A percentile compares a stretch with the other conserved stretches of the same genome.
These are phyloP conservation scores for Hanleya hanleyi DNA, from an alignment of 2,888 invertebrate species.

Conservation along the genomic window DNA sequence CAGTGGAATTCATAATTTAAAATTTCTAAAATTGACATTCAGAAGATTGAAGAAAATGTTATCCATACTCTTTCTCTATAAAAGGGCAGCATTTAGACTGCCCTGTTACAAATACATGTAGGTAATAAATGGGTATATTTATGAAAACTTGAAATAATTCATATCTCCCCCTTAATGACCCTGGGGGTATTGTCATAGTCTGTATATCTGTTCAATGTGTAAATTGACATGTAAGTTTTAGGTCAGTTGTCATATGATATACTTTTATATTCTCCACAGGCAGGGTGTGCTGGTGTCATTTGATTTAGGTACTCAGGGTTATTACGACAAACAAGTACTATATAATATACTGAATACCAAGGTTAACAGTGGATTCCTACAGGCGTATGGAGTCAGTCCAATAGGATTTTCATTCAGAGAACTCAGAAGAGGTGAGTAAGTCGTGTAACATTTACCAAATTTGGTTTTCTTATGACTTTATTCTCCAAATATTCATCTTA, in stretches of 20 bases:
- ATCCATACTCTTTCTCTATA: too few relatives aligned
- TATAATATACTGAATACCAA: background rate
- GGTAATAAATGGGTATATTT: too few relatives aligned
- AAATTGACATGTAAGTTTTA: background rate
- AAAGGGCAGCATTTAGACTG: too few relatives aligned
- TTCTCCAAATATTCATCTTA: background rate
- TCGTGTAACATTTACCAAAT: background rate
- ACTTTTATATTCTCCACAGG: too few relatives aligned
- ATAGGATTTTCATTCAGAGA: background rate
- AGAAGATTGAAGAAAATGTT: too few relatives aligned
- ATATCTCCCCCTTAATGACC: too few relatives aligned
- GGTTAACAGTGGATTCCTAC: background rate
- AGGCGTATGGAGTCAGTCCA: background rate
- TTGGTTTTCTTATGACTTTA: background rate
- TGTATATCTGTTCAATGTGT: too few relatives aligned
- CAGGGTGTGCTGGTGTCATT: background rate
- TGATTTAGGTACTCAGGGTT: slow-evolving; percentile 5
- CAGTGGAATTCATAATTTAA: too few relatives aligned
- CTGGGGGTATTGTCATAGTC: too few relatives aligned
- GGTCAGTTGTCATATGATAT: background rate
- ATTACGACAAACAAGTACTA: background rate
- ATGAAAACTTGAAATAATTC: too few relatives aligned
- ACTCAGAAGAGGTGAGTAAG: background rate
- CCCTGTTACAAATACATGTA: too few relatives aligned
- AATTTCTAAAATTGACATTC: too few relatives aligned